Base-by-base conservation (phyloP, 2,113 vertebrate species). In the Otus sunia region DNA sequence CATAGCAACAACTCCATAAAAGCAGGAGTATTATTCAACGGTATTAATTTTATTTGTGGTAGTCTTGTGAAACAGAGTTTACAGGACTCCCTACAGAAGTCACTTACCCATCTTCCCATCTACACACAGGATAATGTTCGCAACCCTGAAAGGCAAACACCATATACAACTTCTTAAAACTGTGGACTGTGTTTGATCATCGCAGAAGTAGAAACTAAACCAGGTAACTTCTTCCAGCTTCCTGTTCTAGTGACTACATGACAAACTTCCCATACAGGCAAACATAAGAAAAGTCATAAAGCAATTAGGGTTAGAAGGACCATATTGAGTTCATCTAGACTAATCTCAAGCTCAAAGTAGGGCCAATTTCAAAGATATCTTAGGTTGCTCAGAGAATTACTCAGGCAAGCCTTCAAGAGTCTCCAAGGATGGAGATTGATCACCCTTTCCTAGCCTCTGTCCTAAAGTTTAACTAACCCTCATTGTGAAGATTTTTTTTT, bases 231-330 rank as follows among this genome's bases (percentile, higher is more conserved):
- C 9, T 53, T 25, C 23, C 73, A 91, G 21, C 22, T 58, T 34
- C 73, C 18, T 67, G 3, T 3, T 55, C 11, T 32, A 56, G 13
- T 5, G 22, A 56, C 18, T 39, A 2, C 6, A 17, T 34, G 52
- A 25, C 30, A 18, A 16, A n/a, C 3, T 1, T 13, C 27, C 6
- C 36, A 76, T 20, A 15, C 0, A 27, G 19, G 8, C 27, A 93
- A 55, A 55, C 9, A 10, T 0, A 60, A 18, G 5, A 74, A 9
- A 55, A 71, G 4, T 14, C 21, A 36, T 5, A 36, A 45, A 41
- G 18, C 4, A 62, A 6, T 72, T 56, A 41, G 27, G 10, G 25
- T 19, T 66, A 45, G 49, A 68, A 78, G 16, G 22, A 47, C 19
- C 47, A 11, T 9, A 2, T 1, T 34, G 47, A 68, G 15, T 39